These are phyloP conservation scores for Vulpes lagopus DNA, from an alignment of 2,113 vertebrate species.

Conservation along the genomic window DNA sequence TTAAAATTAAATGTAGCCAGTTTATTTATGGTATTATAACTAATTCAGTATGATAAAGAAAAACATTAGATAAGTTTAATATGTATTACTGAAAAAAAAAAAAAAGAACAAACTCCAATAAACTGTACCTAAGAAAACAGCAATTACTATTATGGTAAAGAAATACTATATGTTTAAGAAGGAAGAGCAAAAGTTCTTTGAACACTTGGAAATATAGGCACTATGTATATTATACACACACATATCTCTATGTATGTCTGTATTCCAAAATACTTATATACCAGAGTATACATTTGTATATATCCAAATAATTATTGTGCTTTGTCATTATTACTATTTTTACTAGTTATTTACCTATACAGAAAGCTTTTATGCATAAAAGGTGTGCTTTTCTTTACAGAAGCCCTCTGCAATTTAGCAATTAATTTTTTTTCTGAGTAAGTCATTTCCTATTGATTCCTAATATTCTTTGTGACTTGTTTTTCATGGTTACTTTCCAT, in stretches of 20 bases:
- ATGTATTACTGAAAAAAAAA: neutral
- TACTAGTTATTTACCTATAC: neutral
- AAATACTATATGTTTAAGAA: conserved; percentile 20
- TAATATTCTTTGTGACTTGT: neutral
- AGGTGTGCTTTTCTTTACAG: neutral
- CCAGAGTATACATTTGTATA: neutral
- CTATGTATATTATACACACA: neutral
- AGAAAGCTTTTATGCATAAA: too few species aligned
- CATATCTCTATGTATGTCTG: neutral
- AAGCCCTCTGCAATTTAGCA: neutral
- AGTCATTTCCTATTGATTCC: neutral
- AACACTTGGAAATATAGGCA: neutral
- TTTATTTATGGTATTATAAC: neutral
- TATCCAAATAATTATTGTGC: neutral
- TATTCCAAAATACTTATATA: neutral
- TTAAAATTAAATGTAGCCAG: neutral
- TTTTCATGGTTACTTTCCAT: neutral
- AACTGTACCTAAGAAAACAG: neutral
- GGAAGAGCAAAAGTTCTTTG: neutral
- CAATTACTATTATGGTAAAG: neutral
- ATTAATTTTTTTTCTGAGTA: neutral
- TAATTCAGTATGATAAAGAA: neutral
- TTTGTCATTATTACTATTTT: neutral
- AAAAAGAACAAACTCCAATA: neutral
- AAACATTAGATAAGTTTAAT: neutral